Percentiles rank a stretch among this genome's conserved stretches.
Conservation (phyloP, 1,140 invertebrate genomes). For the Hermetia illucens region DNA sequence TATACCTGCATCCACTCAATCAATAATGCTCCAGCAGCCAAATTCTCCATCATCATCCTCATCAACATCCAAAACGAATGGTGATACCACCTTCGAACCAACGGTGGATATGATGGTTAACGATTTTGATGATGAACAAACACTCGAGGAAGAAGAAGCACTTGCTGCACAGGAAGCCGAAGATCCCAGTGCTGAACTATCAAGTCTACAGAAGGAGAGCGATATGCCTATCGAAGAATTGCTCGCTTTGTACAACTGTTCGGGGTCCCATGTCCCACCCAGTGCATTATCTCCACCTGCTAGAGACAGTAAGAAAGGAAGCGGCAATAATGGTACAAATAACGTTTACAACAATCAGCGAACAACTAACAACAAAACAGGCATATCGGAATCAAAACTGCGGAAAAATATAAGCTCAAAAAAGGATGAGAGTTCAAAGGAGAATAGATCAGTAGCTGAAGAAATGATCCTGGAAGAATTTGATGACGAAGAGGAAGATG, state of each 20-base stretch:
- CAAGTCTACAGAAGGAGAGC: slow-evolving; percentile 68
- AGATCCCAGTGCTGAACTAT: slow-evolving; percentile 74
- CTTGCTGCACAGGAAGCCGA: slow-evolving; percentile 65
- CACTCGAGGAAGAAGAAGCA: slow-evolving; percentile 91
- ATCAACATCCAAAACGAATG: neutral
- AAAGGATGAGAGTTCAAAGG: neutral
- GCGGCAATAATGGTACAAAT: slow-evolving; percentile 10
- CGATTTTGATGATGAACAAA: slow-evolving; percentile 93
- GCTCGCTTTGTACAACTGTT: slow-evolving; percentile 61
- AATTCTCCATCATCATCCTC: neutral
- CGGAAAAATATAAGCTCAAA: neutral
- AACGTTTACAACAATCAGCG: slow-evolving; percentile 12
- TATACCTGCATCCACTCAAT: neutral
- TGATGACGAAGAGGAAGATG: slow-evolving; percentile 20
- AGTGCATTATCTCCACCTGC: neutral
- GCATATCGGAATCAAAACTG: slow-evolving; percentile 6
- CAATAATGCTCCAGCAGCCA: neutral
- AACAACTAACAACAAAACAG: slow-evolving; percentile 16
- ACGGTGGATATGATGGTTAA: slow-evolving; percentile 85
- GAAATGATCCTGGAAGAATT: slow-evolving; percentile 22
- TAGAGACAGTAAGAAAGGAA: neutral
- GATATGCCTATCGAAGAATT: slow-evolving; percentile 92
- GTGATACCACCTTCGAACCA: slow-evolving; percentile 40
- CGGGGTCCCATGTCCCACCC: neutral
- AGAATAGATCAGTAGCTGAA: neutral